Evolutionary conservation across 2,888 invertebrate genomes (phyloP).

Genomic region (Labia minor): DNA sequence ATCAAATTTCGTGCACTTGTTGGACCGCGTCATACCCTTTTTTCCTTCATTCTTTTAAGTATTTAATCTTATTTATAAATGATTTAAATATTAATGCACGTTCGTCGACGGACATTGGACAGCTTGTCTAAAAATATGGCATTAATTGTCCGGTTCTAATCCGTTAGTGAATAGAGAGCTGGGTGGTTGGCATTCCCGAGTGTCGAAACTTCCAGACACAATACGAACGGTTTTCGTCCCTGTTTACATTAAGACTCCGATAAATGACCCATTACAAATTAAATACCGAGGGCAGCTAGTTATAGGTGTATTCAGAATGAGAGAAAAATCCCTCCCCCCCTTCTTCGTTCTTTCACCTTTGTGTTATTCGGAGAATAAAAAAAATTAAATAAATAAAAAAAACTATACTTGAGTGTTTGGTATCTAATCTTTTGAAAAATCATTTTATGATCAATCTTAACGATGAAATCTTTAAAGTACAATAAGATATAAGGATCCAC

Average conservation of each 20-base stretch:
- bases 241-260: background rate
- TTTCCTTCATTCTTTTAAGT: background rate
- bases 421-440: background rate
- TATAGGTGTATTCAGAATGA: background rate
- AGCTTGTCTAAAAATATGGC: background rate
- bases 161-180: background rate
- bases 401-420: conserved; percentile 2
- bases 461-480: background rate
- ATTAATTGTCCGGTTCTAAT: background rate
- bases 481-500: background rate
- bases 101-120: background rate
- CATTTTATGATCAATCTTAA: background rate
- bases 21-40: too few relatives aligned
- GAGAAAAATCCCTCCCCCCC: background rate
- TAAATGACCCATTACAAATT: conserved; percentile 13
- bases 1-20: too few relatives aligned
- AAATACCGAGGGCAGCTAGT: background rate
- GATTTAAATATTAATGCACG: conserved; percentile 1
- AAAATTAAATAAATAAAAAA: background rate
- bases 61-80: conserved; percentile 8
- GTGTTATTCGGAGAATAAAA: background rate
- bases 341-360: too few relatives aligned
- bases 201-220: background rate
- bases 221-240: background rate
- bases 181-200: background rate